Evolutionary conservation across 2,888 invertebrate genomes (phyloP).

Genomic region (Chrysolina haemoptera): DNA sequence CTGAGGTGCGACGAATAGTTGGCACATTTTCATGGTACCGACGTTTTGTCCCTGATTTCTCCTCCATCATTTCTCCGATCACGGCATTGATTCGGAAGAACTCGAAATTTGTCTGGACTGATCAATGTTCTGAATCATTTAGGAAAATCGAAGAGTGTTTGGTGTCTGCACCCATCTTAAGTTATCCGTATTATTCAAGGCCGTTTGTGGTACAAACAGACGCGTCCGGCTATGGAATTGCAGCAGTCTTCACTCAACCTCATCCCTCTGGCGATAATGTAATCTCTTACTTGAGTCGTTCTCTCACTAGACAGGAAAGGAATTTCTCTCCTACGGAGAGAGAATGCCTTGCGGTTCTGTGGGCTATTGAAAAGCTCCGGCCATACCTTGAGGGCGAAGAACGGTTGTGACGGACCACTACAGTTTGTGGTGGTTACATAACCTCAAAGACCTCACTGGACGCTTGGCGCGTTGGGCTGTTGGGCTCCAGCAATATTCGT

Average conservation of each 20-base stretch:
- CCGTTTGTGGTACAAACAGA: constrained; percentile 30
- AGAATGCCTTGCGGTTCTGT: too few species aligned
- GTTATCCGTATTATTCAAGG: constrained; percentile 30
- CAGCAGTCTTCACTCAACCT: constrained; percentile 28
- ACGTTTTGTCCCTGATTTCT: constrained; percentile 41
- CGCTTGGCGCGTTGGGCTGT: too few species aligned
- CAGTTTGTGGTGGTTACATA: constrained; percentile 40
- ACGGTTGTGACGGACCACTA: constrained; percentile 46
- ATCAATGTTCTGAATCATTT: constrained; percentile 23
- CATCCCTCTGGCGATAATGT: constrained; percentile 27
- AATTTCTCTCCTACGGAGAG: constrained; percentile 7
- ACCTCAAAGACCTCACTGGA: too few species aligned
- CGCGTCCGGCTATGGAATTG: too few species aligned
- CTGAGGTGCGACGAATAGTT: constrained; percentile 38
- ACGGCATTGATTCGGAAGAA: constrained; percentile 35
- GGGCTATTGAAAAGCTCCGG: constrained; percentile 43
- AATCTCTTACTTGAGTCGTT: constrained; percentile 20
- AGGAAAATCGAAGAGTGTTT: constrained; percentile 30
- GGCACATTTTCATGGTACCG: constrained; percentile 43
- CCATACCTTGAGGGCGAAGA: constrained; percentile 39
- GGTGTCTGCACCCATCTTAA: constrained; percentile 30
- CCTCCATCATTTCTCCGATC: constrained; percentile 35
- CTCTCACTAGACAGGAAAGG: constrained; percentile 14
- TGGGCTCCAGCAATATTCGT: constrained; percentile 36
- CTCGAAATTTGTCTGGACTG: constrained; percentile 30